These are phyloP conservation scores for Actinia equina DNA, from an alignment of 64 coral and sea anemone species.

Conservation along the genomic window DNA sequence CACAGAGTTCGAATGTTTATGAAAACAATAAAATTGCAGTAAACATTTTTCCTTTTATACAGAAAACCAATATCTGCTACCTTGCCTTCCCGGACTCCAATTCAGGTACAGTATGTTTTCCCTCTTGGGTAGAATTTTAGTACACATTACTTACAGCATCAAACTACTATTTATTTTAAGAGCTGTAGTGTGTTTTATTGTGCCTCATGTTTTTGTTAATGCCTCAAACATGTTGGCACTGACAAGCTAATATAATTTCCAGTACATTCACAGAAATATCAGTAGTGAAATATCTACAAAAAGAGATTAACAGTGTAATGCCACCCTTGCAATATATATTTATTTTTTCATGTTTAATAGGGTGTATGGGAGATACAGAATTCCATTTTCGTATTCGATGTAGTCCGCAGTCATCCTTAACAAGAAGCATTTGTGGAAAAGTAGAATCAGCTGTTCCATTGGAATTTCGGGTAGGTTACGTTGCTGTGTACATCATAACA, in stretches of 20 bases:
- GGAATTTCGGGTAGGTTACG: conserved; percentile 56
- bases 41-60: background rate
- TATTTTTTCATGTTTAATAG: conserved; percentile 20
- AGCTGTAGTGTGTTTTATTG: too few relatives aligned
- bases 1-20: too few relatives aligned
- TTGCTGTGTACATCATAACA: background rate
- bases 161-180: too few relatives aligned
- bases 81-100: conserved; percentile 97
- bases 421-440: conserved; percentile 29
- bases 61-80: conserved; percentile 96
- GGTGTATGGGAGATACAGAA: conserved; percentile 98
- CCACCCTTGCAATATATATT: background rate
- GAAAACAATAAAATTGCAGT: too few relatives aligned
- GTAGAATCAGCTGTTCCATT: conserved; percentile 78
- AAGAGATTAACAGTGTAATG: too few relatives aligned
- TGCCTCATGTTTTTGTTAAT: too few relatives aligned
- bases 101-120: conserved; percentile 61
- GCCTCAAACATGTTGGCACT: too few relatives aligned
- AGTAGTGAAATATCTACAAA: too few relatives aligned
- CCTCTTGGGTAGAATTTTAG: too few relatives aligned
- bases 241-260: too few relatives aligned
- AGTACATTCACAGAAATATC: too few relatives aligned
- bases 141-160: too few relatives aligned
- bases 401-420: conserved; percentile 55
- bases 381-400: conserved; percentile 97